These are phyloP conservation scores for Eristalis arbustorum DNA, from an alignment of 2,888 invertebrate genomes.

Conservation along the genomic window DNA sequence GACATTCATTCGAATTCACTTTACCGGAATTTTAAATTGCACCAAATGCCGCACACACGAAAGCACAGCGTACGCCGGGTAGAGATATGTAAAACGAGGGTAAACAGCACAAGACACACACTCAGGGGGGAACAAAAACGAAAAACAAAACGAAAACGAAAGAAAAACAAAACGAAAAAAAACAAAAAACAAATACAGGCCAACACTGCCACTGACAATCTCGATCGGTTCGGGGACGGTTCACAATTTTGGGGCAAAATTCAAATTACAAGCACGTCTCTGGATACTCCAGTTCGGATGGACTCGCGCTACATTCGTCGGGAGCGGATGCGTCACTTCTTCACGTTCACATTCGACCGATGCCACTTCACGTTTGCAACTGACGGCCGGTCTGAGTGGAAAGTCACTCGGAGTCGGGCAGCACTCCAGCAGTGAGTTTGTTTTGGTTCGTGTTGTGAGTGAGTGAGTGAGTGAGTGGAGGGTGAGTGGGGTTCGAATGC, in stretches of 20 bases:
- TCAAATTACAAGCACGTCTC: constrained; percentile 1
- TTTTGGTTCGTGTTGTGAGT: constrained; percentile 39
- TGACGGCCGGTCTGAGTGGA: constrained; percentile 49
- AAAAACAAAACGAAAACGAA: not conserved
- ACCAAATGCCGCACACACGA: constrained; percentile 30
- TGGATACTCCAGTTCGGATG: not conserved
- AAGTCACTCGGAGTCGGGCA: not conserved
- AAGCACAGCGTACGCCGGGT: not conserved
- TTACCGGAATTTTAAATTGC: constrained; percentile 45
- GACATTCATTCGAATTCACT: constrained; percentile 22
- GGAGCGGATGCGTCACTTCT: not conserved
- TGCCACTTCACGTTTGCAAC: constrained; percentile 59
- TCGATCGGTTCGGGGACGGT: not conserved
- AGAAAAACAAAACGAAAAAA: not conserved
- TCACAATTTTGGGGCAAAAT: constrained; percentile 13
- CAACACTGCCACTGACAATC: not conserved
- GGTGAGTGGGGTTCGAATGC: not conserved
- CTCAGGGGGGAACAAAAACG: not conserved
- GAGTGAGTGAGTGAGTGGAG: not conserved
- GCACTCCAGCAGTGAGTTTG: constrained; percentile 28
- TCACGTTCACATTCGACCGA: constrained; percentile 21
- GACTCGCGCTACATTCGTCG: constrained; percentile 29
- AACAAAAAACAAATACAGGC: not conserved
- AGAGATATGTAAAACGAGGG: constrained; percentile 1
- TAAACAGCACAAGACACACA: not conserved